These are phyloP conservation scores for Aphis craccivora DNA, from an alignment of 1,140 invertebrate species.

Conservation along the genomic window DNA sequence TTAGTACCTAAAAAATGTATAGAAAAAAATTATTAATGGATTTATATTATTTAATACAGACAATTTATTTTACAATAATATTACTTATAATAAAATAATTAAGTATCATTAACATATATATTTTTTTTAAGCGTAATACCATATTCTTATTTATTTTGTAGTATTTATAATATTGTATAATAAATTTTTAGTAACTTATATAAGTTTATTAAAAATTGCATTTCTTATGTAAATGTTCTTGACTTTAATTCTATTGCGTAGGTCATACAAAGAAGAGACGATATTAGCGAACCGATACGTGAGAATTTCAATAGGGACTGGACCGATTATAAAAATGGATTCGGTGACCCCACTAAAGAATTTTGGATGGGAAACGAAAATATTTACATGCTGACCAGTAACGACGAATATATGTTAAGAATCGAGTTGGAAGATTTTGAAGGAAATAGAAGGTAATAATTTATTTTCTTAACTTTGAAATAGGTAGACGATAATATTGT, in stretches of 20 bases:
- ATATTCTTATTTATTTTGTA: no score
- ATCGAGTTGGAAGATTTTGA: conserved; percentile 94
- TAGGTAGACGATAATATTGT: background rate
- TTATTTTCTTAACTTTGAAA: background rate
- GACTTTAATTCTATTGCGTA: conserved; percentile 63
- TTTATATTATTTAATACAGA: no score
- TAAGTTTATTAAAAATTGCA: background rate
- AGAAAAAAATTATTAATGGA: no score
- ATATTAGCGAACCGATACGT: conserved; percentile 78
- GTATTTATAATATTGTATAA: background rate
- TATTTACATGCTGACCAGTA: conserved; percentile 94
- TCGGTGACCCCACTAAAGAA: conserved; percentile 87
- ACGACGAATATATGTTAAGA: conserved; percentile 86
- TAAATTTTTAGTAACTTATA: background rate
- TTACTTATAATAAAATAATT: no score
- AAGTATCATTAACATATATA: no score
- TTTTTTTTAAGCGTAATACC: no score
- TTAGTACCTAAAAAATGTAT: no score
- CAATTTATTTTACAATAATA: no score
- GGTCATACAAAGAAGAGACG: conserved; percentile 89
- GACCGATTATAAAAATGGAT: conserved; percentile 95
- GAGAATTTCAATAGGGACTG: conserved; percentile 94
- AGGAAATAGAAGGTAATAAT: conserved; percentile 81
- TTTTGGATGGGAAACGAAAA: conserved; percentile 95
- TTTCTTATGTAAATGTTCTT: background rate